These are phyloP conservation scores for Arizona elegans DNA, from an alignment of 2,113 vertebrate genomes.

Conservation along the genomic window DNA sequence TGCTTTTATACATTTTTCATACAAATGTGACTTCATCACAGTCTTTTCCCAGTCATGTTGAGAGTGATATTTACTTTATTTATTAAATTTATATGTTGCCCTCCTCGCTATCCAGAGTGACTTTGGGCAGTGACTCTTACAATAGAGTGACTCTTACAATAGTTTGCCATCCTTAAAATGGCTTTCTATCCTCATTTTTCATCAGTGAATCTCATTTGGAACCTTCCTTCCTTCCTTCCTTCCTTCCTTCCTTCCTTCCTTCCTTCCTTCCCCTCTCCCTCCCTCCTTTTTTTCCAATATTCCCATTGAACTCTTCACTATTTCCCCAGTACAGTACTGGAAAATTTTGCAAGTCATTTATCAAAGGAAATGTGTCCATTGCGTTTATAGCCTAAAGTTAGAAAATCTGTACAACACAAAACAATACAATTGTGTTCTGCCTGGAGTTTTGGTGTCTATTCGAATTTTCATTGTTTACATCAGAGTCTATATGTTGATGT, in stretches of 20 bases:
- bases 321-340: not conserved
- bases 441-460: not conserved
- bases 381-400: not conserved
- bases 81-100: not conserved
- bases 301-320: not conserved
- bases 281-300: not conserved
- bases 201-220: not conserved
- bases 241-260: too few relatives aligned
- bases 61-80: not conserved
- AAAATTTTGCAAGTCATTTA: not conserved
- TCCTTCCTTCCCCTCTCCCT: not conserved
- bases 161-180: not conserved
- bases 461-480: not conserved
- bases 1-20: not conserved
- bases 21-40: not conserved
- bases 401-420: not conserved
- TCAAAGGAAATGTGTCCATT: not conserved
- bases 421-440: not conserved
- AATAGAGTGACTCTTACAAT: not conserved
- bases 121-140: not conserved
- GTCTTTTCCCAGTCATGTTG: not conserved
- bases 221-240: not conserved
- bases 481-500: not conserved
- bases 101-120: not conserved
- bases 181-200: not conserved